Percentiles rank a stretch among this genome's conserved stretches.
Evolutionary conservation across 37 sponge, comb jelly and placozoan genomes (phyloP).

Genomic region (Cladorhizidae sp.): DNA sequence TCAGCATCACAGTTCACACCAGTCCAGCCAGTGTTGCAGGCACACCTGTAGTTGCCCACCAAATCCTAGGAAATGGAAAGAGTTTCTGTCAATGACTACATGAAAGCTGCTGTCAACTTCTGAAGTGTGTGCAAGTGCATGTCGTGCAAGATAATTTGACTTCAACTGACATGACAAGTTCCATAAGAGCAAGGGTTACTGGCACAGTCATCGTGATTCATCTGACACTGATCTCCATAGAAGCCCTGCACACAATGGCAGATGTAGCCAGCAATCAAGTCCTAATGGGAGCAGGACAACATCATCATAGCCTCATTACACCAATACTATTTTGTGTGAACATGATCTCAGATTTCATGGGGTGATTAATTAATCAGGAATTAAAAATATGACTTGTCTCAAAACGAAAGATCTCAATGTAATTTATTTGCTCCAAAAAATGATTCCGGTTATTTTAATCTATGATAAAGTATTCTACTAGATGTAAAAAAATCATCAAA

Average conservation of each 20-base stretch:
- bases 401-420: no score
- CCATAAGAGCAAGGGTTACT: slow-evolving; percentile 36
- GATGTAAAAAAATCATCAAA: no score
- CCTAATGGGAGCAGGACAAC: slow-evolving; percentile 14
- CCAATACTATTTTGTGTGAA: no score
- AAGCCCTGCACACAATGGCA: slow-evolving; percentile 51
- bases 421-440: no score
- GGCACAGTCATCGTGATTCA: slow-evolving; percentile 24
- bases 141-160: background rate
- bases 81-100: background rate
- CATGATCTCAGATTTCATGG: no score
- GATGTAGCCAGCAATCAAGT: slow-evolving; percentile 10
- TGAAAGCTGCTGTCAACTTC: background rate
- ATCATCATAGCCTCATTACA: no score
- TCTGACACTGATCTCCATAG: slow-evolving; percentile 38
- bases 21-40: slow-evolving; percentile 18
- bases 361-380: no score
- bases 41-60: background rate
- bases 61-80: background rate
- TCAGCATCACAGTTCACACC: slow-evolving; percentile 21
- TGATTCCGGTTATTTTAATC: no score
- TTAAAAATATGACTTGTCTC: no score
- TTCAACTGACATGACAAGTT: slow-evolving; percentile 17
- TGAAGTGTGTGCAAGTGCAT: background rate
- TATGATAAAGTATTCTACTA: no score